Conservation (phyloP, 92 coral and sea anemone species). For the Epizoanthus scotinus region DNA sequence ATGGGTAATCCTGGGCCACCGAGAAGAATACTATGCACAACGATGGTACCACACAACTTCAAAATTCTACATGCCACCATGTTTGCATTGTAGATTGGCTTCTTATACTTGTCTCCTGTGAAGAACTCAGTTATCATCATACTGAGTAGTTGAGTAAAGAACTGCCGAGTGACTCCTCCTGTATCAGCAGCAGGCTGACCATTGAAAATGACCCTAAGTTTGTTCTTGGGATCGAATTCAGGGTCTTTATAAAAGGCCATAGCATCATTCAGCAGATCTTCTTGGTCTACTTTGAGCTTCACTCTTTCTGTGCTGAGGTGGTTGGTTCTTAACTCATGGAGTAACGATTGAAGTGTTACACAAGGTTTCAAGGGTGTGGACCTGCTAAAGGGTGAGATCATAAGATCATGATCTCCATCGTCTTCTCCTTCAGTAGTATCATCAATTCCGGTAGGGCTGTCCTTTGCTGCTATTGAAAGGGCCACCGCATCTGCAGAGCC, state of each 20-base stretch:
- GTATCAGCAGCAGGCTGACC: slow-evolving; percentile 56
- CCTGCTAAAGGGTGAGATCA: slow-evolving; percentile 11
- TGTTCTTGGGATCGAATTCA: slow-evolving; percentile 47
- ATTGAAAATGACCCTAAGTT: slow-evolving; percentile 31
- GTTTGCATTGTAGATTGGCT: slow-evolving; percentile 42
- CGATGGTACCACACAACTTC: slow-evolving; percentile 41
- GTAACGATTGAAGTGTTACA: slow-evolving; percentile 23
- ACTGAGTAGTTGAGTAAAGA: slow-evolving; percentile 41
- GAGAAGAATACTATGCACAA: slow-evolving; percentile 42
- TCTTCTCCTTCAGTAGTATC: slow-evolving; percentile 2
- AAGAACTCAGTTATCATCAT: slow-evolving; percentile 35
- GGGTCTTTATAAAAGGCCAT: slow-evolving; percentile 38
- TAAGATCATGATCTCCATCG: slow-evolving; percentile 12
- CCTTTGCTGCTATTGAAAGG: slow-evolving; percentile 22
- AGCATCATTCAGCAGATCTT: slow-evolving; percentile 44
- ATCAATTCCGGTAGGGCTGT: not conserved
- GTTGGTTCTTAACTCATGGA: slow-evolving; percentile 15
- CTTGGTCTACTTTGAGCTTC: slow-evolving; percentile 37
- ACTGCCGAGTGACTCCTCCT: slow-evolving; percentile 49
- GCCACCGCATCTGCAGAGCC: slow-evolving; percentile 33
- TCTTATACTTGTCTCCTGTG: slow-evolving; percentile 27
- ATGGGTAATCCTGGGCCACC: slow-evolving; percentile 52
- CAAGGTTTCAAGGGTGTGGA: slow-evolving; percentile 4
- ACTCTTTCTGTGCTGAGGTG: slow-evolving; percentile 23
- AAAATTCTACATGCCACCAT: slow-evolving; percentile 33